Conservation (phyloP, 53 echinoderm and acorn worm genomes). For the Antedon mediterranea region DNA sequence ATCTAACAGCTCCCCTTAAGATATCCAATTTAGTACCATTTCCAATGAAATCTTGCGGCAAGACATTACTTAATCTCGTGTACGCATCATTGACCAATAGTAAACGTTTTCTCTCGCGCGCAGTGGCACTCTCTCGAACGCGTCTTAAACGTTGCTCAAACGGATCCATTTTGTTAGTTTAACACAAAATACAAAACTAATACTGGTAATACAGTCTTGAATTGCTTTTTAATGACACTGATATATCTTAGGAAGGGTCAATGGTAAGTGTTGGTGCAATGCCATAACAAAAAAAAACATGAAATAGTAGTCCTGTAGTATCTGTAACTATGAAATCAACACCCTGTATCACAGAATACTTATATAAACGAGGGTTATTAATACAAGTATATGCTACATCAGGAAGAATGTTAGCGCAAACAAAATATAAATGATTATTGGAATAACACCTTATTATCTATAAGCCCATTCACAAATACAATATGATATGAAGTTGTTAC, state of each 20-base stretch:
- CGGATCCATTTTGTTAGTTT: neutral
- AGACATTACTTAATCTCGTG: constrained; percentile 24
- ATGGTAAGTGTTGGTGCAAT: neutral
- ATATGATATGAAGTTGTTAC: no score
- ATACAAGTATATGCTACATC: no score
- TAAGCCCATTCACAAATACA: no score
- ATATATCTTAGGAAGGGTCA: neutral
- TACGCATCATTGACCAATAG: constrained; percentile 46
- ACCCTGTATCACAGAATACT: no score
- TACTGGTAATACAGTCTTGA: neutral
- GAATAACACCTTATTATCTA: no score
- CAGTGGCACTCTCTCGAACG: constrained; percentile 46
- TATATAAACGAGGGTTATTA: no score
- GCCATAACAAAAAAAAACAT: neutral
- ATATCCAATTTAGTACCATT: constrained; percentile 55
- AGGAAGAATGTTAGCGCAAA: no score
- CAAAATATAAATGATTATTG: no score
- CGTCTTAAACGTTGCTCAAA: constrained; percentile 37
- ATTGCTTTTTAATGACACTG: neutral
- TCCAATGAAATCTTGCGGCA: constrained; percentile 51
- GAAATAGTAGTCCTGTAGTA: neutral
- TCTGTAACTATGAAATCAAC: neutral
- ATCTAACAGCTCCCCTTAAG: constrained; percentile 17
- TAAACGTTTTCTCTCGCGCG: constrained; percentile 40
- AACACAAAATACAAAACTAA: neutral